Evolutionary conservation across 2,113 vertebrate genomes (phyloP).

Genomic region (Entelurus aequoreus): DNA sequence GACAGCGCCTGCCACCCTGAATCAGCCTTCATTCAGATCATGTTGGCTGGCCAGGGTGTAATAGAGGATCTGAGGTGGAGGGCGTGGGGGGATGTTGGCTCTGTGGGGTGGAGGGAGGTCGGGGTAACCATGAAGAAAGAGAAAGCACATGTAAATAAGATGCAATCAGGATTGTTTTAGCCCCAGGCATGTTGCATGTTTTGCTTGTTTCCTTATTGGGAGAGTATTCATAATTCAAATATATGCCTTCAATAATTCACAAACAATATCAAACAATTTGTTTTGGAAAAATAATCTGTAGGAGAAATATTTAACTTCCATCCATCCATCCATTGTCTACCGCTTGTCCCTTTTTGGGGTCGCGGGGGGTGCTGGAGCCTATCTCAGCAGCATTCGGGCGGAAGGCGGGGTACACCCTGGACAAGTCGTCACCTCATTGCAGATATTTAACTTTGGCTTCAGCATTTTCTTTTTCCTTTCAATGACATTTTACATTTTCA

Average conservation of each 20-base stretch:
- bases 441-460: background rate
- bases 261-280: constrained; percentile 51
- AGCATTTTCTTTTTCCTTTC: no score
- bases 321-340: no score
- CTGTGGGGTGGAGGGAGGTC: constrained; percentile 1
- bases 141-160: constrained; percentile 52
- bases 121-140: constrained; percentile 53
- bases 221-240: constrained; percentile 70
- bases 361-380: no score
- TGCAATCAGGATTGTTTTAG: constrained; percentile 51
- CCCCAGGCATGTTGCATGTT: constrained; percentile 57
- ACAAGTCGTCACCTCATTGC: no score
- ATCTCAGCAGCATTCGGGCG: no score
- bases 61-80: no score
- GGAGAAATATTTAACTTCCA: constrained; percentile 19
- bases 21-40: constrained; percentile 66
- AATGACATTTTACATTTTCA: no score
- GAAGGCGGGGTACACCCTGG: no score
- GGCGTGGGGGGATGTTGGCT: constrained; percentile 13
- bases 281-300: constrained; percentile 7
- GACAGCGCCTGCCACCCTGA: constrained; percentile 63
- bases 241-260: constrained; percentile 65
- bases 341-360: no score
- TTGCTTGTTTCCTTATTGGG: constrained; percentile 57
- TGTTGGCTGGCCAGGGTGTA: constrained; percentile 16